Evolutionary conservation across 2,888 invertebrate genomes (phyloP), one percentile per base, ranked within the genome.

Genomic region (Eupeodes latifasciatus): DNA sequence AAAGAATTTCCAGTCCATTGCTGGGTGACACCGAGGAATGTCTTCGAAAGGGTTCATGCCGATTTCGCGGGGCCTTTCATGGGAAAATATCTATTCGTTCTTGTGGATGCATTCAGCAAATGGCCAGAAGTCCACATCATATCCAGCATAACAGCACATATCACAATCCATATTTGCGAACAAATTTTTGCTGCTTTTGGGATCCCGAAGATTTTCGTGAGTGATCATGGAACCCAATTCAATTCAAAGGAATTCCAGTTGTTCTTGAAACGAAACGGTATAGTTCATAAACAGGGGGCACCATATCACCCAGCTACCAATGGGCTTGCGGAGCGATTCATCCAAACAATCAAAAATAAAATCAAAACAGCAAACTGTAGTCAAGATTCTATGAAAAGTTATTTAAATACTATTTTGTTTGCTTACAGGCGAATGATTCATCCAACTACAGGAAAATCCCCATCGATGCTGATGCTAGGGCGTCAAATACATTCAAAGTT

Each of bases 101-200:
- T 89, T 5, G 76, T 86, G 3, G 81, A 90, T 47, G 86, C 87
- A 5, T 88, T 62, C 11, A 90, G 89, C 36, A 91, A 90, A 47
- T 91, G 91, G 89, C 85, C 91, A 5, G 90, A 91, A 81, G 89
- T 91, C 9, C 85, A 85, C 61, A 62, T 89, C 10, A 64, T 89
- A n/a, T 61, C 84, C 11, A 89, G 81, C 64, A 89, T 89, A 64
- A 90, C 88, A 14, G 36, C 90, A 1, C 71, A 57, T 11, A 85
- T 79, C 40, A 89, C 89, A 2, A 87, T 90, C 34, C 61, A 74
- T 27, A 89, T 78, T 27, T 90, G 59, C 5, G 14, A 75, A 53
- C 57, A 89, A 40, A 83, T 90, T 57, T 90, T 89, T 85, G 55
- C 86, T 4, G 10, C 62, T 16, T 87, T 87, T 71, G 89, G 80